A percentile compares a stretch with the other conserved stretches of the same genome.
phyloP scores from a whole-genome alignment of 2,888 invertebrate species.

The Acanthopleura granulata region DNA sequence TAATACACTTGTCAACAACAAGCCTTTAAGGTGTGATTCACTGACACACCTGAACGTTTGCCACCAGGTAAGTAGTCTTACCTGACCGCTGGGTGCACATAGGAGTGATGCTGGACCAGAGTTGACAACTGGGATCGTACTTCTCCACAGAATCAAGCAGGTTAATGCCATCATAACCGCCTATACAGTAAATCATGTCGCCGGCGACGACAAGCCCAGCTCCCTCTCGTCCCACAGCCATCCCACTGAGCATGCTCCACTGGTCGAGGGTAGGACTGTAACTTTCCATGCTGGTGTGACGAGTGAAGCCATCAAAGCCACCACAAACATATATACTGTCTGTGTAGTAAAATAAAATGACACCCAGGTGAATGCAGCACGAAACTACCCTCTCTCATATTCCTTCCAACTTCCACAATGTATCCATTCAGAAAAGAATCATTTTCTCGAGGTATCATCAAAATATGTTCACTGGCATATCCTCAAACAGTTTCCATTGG shows the following conservation, averaged over 20 bases:
- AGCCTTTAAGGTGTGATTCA: no score
- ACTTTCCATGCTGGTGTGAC: conserved; percentile 66
- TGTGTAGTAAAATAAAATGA: conserved; percentile 29
- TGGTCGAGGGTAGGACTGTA: conserved; percentile 63
- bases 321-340: conserved; percentile 68
- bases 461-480: no score
- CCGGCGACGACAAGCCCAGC: conserved; percentile 66
- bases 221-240: conserved; percentile 64
- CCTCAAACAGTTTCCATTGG: no score
- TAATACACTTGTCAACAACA: no score
- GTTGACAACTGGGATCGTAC: conserved; percentile 57
- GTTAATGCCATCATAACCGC: conserved; percentile 68
- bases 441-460: no score
- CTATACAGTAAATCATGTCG: conserved; percentile 66
- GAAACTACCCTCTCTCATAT: no score
- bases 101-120: conserved; percentile 62
- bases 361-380: no score
- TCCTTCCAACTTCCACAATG: no score
- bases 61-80: conserved; percentile 27
- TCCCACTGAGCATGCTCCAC: conserved; percentile 61
- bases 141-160: conserved; percentile 64
- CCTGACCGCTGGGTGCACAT: conserved; percentile 67
- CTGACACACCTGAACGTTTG: no score
- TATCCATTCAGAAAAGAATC: no score
- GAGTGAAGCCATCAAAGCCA: conserved; percentile 66